Base-by-base conservation (phyloP, 2,888 invertebrate species). In the Ochlodes sylvanus region DNA sequence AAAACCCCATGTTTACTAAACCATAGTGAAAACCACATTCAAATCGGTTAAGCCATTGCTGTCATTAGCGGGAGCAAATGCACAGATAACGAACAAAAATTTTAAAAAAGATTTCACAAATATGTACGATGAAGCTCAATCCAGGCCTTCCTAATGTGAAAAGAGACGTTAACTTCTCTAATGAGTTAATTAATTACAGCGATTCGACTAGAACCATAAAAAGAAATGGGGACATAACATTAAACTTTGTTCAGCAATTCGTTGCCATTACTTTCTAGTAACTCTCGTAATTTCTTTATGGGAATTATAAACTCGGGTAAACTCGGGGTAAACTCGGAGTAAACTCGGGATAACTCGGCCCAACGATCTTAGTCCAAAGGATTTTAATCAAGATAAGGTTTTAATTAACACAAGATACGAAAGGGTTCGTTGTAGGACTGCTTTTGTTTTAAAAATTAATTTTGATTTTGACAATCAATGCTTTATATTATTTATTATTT, bases 281-380 rank as follows among this genome's bases (percentile, higher is more conserved):
- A 50, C 50, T 50, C 50, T 50, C 50, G 17, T 50, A 50, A 50
- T 50, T 19, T 50, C 50, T 50, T 50, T 50, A 50, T 50, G 50
- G 19, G 50, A 50, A 19, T 50, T 50, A 19, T 50, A 50, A 67
- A 69, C 65, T 69, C 64, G 68, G 63, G 64, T 71, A 68, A 71
- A 70, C 70, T 70, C 70, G 42, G 71, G 70, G 62, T 68, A 17
- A 19, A 47, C 14, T 17, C n/a, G n/a, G 67, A 62, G 64, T 71
- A 70, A 71, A 70, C 70, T 70, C 70, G 42, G 70, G 68, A 58
- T 68, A 17, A 21, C 19, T 70, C n/a, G 9, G 71, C 70, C 65
- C 69, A 75, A 74, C 70, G 72, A 71, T 67, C 70, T 78, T 77
- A 71, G 61, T 60, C 73, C 70, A 70, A 78, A 75, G 73, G 71